Evolutionary conservation across 92 coral and sea anemone genomes (phyloP).

Genomic region (Pocillopora meandrina): DNA sequence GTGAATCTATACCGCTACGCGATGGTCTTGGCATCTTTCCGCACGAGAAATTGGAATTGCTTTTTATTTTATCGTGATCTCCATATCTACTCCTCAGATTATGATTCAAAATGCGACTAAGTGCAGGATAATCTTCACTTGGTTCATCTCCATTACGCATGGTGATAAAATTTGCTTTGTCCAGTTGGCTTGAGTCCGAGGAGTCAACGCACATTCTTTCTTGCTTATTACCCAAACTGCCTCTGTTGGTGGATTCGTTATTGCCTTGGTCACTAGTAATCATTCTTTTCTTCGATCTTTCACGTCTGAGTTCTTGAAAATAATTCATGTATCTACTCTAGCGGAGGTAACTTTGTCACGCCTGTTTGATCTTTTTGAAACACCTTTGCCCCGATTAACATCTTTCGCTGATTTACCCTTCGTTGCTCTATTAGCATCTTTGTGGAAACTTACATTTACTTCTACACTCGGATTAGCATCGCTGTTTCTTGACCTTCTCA

Average conservation of each 20-base stretch:
- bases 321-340: not conserved
- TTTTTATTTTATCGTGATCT: not conserved
- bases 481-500: no score
- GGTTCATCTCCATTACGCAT: not conserved
- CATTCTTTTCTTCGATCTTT: not conserved
- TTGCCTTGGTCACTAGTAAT: not conserved
- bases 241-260: not conserved
- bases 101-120: not conserved
- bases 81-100: not conserved
- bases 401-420: not conserved
- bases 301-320: not conserved
- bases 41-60: not conserved
- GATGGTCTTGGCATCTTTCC: not conserved
- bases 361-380: not conserved
- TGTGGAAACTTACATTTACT: not conserved
- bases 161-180: not conserved
- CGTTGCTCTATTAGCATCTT: not conserved
- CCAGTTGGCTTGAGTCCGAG: not conserved
- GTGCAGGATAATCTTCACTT: not conserved
- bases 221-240: not conserved
- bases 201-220: not conserved
- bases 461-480: not conserved
- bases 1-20: not conserved
- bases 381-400: not conserved
- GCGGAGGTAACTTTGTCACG: not conserved